Evolutionary conservation across 2,113 vertebrate species (phyloP), one percentile per base, ranked within the genome.

Genomic region (Eclectus roratus): DNA sequence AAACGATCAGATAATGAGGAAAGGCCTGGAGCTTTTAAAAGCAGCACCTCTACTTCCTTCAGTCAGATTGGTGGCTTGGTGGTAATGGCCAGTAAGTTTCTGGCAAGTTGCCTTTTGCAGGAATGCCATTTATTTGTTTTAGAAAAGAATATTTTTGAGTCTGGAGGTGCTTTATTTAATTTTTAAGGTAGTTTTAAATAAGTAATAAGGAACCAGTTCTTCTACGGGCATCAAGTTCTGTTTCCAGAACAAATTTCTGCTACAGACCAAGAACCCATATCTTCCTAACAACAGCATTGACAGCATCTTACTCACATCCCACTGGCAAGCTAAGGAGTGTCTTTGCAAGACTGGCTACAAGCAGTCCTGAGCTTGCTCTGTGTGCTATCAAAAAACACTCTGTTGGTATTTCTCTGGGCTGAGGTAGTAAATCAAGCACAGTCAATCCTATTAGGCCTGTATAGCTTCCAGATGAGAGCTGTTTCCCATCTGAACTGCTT

Each of bases 1-100:
- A 95, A 96, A 80, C 24, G 80, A 85, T 39, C 60, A 80, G 33
- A 58, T 77, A 78, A 89, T 74, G 55, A 80, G 71, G 72, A 93
- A 90, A 88, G 43, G 60, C 79, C 90, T 68, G 47, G 60, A 27
- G 47, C 28, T 85, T 89, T 91, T 80, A 82, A 94, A 88, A 20
- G 35, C 31, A 70, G 71, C 46, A 80, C 79, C 76, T 95, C 58
- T 85, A 14, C 53, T 82, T 96, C 39, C 61, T 27, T 80, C 70
- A 53, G 3, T 65, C 25, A 25, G 58, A 68, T 9, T 76, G n/a
- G 23, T 56, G 17, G 27, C 43, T 14, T 69, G 41, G 25, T 56
- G 19, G 24, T 55, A 81, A 76, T 20, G 44, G 17, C 50, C 69
- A 78, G 35, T 15, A 69, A 79, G 41, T 72, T 94, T 88, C 73